Base-by-base conservation (phyloP, 2,797 vertebrate species). In the Morelia viridis region DNA sequence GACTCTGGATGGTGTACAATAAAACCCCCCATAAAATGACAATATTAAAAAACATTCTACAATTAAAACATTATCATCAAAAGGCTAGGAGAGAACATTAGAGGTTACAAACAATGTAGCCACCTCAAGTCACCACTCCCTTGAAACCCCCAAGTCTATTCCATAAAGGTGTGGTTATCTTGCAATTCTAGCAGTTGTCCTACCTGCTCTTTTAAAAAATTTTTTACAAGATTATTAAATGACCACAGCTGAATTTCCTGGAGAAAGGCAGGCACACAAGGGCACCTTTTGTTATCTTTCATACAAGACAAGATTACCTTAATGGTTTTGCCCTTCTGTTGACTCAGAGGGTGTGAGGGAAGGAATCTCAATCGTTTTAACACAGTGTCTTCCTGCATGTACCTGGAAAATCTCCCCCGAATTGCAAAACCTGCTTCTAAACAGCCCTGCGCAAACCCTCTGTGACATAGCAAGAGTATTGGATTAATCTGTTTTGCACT, bases 321-420 rank as follows among this genome's bases (percentile, higher is more conserved):
- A 56, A 46, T 50, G 6, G 4, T 86, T 90, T 92, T 92, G 85
- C 58, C 53, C 89, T 88, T 46, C 11, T 35, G 57, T 57, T 88
- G 85, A 88, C 68, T 90, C 58, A 65, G 11, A 76, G 71, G 80
- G 24, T 31, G 15, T 6, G 28, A 65, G 1, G 8, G n/a, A 53
- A 85, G 50, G 60, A 84, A 57, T 85, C 53, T 46, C 65, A 88
- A 19, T 80, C 19, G 60, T 88, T 53, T 80, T 50, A 31, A 80
- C 28, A 13, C 3, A 5, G 15, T 57, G 53, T 89, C 50, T 85
- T 68, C 58, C 35, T 91, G 53, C 15, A 15, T 13, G 15, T 53
- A 31, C 28, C 28, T n/a, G 68, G 6, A 64, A 76, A 28, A 13
- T 65, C 65, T 87, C 2, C 5, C 19, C 35, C 17, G 5, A 15